Conservation (phyloP, 2,797 vertebrate species). For the Sebastes variabilis region DNA sequence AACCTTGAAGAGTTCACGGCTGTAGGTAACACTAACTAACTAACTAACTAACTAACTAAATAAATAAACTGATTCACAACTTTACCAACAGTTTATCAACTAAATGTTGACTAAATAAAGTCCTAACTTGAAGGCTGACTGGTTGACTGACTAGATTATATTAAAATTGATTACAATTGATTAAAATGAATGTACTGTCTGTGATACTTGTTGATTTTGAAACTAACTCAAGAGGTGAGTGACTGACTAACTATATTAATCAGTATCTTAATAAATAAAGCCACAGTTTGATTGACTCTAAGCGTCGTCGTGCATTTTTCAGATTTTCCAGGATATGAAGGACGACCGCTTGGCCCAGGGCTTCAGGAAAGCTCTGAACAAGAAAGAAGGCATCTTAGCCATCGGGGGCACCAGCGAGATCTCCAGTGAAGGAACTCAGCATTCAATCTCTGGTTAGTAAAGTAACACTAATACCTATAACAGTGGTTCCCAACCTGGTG, state of each 20-base stretch:
- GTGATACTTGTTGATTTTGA: neutral
- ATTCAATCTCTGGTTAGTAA: slow-evolving; percentile 92
- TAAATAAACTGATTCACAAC: neutral
- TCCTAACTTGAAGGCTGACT: neutral
- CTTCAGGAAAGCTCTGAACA: slow-evolving; percentile 93
- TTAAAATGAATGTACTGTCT: neutral
- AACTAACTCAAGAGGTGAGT: neutral
- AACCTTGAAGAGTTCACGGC: slow-evolving; percentile 92
- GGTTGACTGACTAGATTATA: neutral
- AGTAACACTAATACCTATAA: no score
- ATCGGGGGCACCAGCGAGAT: slow-evolving; percentile 93
- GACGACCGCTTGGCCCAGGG: slow-evolving; percentile 88
- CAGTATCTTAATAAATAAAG: neutral
- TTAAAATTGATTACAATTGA: neutral
- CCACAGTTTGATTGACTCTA: neutral
- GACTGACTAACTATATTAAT: neutral
- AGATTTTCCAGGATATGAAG: slow-evolving; percentile 94
- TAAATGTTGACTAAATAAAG: neutral
- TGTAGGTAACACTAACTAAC: slow-evolving; percentile 84
- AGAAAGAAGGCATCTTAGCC: slow-evolving; percentile 94
- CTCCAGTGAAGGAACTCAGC: slow-evolving; percentile 94
- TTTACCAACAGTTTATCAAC: neutral
- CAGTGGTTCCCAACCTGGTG: no score
- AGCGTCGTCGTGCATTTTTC: neutral
- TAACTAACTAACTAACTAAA: slow-evolving; percentile 19